Conservation (phyloP, 2,888 invertebrate genomes). For the Crossocerus cetratus region DNA sequence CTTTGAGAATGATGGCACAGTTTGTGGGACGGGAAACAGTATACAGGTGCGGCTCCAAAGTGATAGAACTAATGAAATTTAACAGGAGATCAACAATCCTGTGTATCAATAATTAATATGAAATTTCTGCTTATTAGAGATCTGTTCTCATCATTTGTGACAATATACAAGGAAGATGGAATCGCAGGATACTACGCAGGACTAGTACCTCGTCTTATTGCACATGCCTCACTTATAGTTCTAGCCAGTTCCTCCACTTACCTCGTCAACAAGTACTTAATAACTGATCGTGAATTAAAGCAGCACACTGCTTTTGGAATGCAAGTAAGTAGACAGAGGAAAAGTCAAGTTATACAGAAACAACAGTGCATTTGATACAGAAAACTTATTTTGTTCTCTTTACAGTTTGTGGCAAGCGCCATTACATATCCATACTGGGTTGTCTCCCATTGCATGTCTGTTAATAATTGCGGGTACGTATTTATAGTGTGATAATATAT, state of each 20-base stretch:
- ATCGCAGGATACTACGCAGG: constrained; percentile 92
- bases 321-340: constrained; percentile 77
- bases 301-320: constrained; percentile 79
- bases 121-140: constrained; percentile 79
- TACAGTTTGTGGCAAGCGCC: constrained; percentile 87
- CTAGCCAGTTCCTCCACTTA: constrained; percentile 87
- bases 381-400: constrained; percentile 38
- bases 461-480: constrained; percentile 85
- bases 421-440: constrained; percentile 95
- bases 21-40: constrained; percentile 93
- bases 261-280: constrained; percentile 87
- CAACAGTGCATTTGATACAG: neutral
- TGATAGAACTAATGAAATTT: no score
- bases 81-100: constrained; percentile 3
- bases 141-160: constrained; percentile 85
- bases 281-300: constrained; percentile 84
- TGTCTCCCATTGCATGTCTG: constrained; percentile 93
- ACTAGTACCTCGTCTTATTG: constrained; percentile 90
- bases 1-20: constrained; percentile 95
- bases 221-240: constrained; percentile 89
- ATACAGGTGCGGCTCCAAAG: no score
- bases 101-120: constrained; percentile 32
- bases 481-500: constrained; percentile 9
- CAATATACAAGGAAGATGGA: constrained; percentile 93
- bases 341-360: neutral